A percentile compares a stretch with the other conserved stretches of the same genome.
These are phyloP conservation scores for Tribolium castaneum DNA, from an alignment of 1,140 invertebrate genomes.

Conservation along the genomic window DNA sequence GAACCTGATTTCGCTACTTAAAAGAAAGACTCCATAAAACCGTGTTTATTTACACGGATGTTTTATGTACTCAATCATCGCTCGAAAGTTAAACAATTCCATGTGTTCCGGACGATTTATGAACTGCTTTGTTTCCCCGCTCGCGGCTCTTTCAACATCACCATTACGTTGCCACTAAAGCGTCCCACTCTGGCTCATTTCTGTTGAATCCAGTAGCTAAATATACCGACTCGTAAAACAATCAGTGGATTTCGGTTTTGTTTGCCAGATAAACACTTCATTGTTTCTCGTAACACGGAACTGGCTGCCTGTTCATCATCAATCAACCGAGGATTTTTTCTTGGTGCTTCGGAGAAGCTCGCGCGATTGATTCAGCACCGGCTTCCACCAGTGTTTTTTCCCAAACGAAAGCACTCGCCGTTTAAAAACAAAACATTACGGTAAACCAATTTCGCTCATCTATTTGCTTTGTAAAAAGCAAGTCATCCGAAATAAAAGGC, in stretches of 20 bases:
- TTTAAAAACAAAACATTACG: constrained; percentile 35
- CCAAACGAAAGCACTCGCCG: constrained; percentile 31
- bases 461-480: constrained; percentile 34
- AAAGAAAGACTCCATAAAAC: constrained; percentile 54
- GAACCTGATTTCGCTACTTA: constrained; percentile 17
- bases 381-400: constrained; percentile 11
- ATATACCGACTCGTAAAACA: constrained; percentile 40
- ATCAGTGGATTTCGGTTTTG: constrained; percentile 23
- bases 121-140: constrained; percentile 55
- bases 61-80: constrained; percentile 57
- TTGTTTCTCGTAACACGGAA: constrained; percentile 38
- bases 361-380: constrained; percentile 19
- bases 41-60: constrained; percentile 53
- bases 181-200: constrained; percentile 30
- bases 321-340: constrained; percentile 17
- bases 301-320: constrained; percentile 27
- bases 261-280: constrained; percentile 38
- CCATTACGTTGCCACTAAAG: constrained; percentile 49
- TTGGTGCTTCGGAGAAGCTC: not conserved
- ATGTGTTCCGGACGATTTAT: constrained; percentile 55
- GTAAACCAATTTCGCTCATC: constrained; percentile 35
- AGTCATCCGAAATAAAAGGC: constrained; percentile 32
- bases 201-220: constrained; percentile 36
- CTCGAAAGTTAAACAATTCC: constrained; percentile 55
- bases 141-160: constrained; percentile 51